phyloP scores from a whole-genome alignment of 2,888 invertebrate species.

The Megaustenia siamemsis region DNA sequence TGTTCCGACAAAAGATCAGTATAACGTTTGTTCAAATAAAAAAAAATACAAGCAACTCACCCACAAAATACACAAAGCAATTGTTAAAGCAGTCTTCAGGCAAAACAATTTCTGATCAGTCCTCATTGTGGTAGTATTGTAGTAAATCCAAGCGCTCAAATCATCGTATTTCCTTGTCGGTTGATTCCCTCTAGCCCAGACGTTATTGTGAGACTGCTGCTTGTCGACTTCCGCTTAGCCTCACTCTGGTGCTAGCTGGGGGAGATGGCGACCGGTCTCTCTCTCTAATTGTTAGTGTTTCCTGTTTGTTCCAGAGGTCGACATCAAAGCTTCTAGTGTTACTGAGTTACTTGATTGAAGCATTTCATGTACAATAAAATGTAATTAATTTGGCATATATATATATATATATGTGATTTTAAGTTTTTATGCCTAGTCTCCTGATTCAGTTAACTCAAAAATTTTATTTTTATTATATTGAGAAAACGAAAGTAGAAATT shows the following conservation, averaged over 20 bases:
- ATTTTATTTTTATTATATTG: no score
- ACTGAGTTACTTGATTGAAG: no score
- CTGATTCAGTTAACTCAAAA: no score
- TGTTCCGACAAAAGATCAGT: not conserved
- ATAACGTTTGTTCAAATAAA: not conserved
- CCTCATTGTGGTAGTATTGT: slow-evolving; percentile 57
- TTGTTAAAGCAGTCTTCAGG: slow-evolving; percentile 55
- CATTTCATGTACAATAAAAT: no score
- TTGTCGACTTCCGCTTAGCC: slow-evolving; percentile 62
- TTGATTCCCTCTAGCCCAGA: slow-evolving; percentile 21
- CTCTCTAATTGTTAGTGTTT: slow-evolving; percentile 49
- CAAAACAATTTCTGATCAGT: slow-evolving; percentile 62
- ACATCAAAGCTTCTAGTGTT: no score
- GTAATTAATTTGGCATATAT: no score
- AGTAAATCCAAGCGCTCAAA: slow-evolving; percentile 21
- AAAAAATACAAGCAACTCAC: slow-evolving; percentile 53
- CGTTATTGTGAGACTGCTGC: slow-evolving; percentile 56
- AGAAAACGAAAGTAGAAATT: no score
- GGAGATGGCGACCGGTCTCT: no score
- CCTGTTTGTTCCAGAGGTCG: slow-evolving; percentile 40
- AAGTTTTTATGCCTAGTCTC: no score
- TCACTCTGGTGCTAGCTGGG: slow-evolving; percentile 55
- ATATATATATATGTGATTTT: no score
- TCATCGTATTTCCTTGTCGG: slow-evolving; percentile 29
- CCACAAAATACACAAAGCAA: slow-evolving; percentile 59